Evolutionary conservation across 2,113 vertebrate species (phyloP), one percentile per base, ranked within the genome.

Genomic region (Himantopus leucocephalus): DNA sequence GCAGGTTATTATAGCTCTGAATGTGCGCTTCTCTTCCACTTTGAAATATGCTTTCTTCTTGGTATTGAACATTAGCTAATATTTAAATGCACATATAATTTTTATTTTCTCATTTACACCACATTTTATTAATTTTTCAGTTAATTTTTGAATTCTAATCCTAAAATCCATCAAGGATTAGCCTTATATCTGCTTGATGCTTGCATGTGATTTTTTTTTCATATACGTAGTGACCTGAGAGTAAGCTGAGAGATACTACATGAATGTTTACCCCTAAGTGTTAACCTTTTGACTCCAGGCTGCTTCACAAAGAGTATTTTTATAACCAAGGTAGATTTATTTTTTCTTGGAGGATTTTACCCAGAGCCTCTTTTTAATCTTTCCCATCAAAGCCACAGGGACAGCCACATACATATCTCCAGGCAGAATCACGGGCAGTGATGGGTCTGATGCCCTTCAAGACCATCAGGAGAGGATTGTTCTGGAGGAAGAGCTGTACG

Each of bases 361-460:
- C 45, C 8, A 16, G 11, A 27, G 17, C 34, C 8, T 66, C 14
- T 48, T 53, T 66, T 26, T 41, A 80, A 41, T 39, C 52, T 47
- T 52, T 47, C 32, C 29, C 21, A 58, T 72, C 41, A 70, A 73
- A 85, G 39, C 62, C 87, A 39, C 13, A n/a, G 7, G 10, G 48
- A 56, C 6, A 27, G 45, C 24, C 48, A 7, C 15, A 2, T 3
- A 2, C 8, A 2, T 19, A n/a, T 27, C 50, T 74, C 20, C 37
- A 55, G 59, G 45, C 35, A 47, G 47, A 45, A 29, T 20, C 1
- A 1, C 0, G 0, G 23, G 50, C 53, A 85, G 43, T 5, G 60
- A 17, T 37, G 73, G n/a, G 19, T 53, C 10, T 73, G 75, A 39
- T n/a, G n/a, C n/a, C 63, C n/a, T 85, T 60, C 56, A 7, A 45